Evolutionary conservation across 2,888 invertebrate species (phyloP), one percentile per base, ranked within the genome.

Genomic region (Eilema depressum): DNA sequence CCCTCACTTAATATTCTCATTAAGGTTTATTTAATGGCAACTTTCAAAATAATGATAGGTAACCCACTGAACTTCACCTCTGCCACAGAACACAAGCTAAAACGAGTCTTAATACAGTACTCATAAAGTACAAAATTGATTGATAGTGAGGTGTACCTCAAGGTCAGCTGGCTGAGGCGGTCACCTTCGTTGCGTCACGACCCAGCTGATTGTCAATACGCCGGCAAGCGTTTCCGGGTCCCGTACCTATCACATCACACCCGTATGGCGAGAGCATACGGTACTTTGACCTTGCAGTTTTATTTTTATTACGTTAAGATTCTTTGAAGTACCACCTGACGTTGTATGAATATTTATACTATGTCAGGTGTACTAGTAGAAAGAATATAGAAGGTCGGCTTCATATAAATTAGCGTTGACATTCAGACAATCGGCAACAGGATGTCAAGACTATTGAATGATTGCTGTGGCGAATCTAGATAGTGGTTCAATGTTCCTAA

Each of bases 131-230:
- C 57, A 30, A 64, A 10, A 57, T 63, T 47, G n/a, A 61, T 73
- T 47, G 26, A 53, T 73, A 28, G 62, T 71, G n/a, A 47, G 66
- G 68, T 53, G 61, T 56, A 71, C 65, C 70, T 64, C 78, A 84
- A 86, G 85, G 85, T 75, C 81, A 59, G 33, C 69, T 28, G 60
- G 70, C 66, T n/a, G n/a, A 72, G 66, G 53, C 83, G 83, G 86
- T 86, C 85, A 86, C 84, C 85, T 87, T 85, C 62, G 74, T 80
- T 79, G 76, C 85, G 83, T 87, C 82, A 83, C 69, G 60, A 71
- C 57, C 30, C 86, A 84, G 85, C 85, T 86, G 87, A 86, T 79
- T 76, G 69, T 72, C 73, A 67, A 66, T 53, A 62, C 25, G 33
- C 60, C n/a, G 64, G 68, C 53, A 33, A 63, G 47, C 56, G 62